These are phyloP conservation scores for Lycocerus yunnanus DNA, from an alignment of 2,888 invertebrate genomes.

Conservation along the genomic window DNA sequence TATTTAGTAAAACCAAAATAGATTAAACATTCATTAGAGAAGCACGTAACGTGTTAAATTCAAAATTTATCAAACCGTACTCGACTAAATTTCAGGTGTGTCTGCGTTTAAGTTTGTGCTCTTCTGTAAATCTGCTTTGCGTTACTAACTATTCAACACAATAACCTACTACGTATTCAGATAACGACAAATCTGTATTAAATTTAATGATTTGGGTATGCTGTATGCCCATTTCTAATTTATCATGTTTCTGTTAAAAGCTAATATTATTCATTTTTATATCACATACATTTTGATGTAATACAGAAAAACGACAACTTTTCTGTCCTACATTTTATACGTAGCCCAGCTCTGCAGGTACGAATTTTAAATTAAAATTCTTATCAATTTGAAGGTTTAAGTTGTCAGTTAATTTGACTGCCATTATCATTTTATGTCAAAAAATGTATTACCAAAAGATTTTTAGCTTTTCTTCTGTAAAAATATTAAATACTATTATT, in stretches of 20 bases:
- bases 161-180: not conserved
- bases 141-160: conserved; percentile 9
- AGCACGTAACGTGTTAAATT: conserved; percentile 9
- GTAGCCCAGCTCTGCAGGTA: too few species aligned
- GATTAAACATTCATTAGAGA: conserved; percentile 15
- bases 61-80: conserved; percentile 6
- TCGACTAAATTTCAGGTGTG: conserved; percentile 13
- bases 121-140: not conserved
- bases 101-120: not conserved
- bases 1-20: conserved; percentile 12
- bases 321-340: not conserved
- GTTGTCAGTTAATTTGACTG: not conserved
- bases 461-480: not conserved
- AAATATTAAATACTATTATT: not conserved
- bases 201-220: not conserved
- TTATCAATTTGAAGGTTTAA: not conserved
- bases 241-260: too few species aligned
- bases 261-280: not conserved
- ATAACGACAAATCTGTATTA: not conserved
- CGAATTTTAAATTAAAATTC: not conserved
- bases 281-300: not conserved
- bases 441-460: not conserved
- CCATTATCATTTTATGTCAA: not conserved
- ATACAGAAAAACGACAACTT: not conserved
- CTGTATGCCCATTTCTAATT: not conserved